phyloP scores from a whole-genome alignment of 2,888 invertebrate species.

The Trissolcus brochymenae region DNA sequence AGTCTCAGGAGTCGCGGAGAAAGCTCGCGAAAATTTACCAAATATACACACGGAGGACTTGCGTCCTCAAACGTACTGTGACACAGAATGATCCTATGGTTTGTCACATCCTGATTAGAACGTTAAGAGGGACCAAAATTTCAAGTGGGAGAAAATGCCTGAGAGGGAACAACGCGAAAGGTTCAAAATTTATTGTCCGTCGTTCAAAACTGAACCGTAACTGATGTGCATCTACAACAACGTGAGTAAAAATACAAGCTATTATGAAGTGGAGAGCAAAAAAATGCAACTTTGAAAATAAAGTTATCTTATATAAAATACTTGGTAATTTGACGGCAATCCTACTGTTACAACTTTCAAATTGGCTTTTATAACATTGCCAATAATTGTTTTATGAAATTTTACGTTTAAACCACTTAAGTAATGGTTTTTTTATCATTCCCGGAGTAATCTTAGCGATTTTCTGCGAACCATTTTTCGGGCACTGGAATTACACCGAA shows the following conservation, averaged over 20 bases:
- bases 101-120: conserved; percentile 2
- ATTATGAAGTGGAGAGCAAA: too few relatives aligned
- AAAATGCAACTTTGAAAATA: too few relatives aligned
- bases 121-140: conserved; percentile 1
- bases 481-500: conserved; percentile 8
- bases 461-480: conserved; percentile 26
- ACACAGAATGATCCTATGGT: conserved; percentile 10
- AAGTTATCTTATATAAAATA: not conserved
- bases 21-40: conserved; percentile 17
- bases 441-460: not conserved
- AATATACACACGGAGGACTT: not conserved
- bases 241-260: too few relatives aligned
- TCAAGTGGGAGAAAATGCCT: conserved; percentile 3
- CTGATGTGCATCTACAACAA: too few relatives aligned
- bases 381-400: conserved; percentile 4
- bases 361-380: conserved; percentile 5
- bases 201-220: too few relatives aligned
- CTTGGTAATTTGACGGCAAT: not conserved
- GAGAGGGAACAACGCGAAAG: not conserved
- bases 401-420: not conserved
- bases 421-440: not conserved
- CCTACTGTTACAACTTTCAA: not conserved
- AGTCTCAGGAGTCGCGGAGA: conserved; percentile 24
- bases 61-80: not conserved
- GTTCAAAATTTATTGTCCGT: not conserved